A percentile compares a stretch with the other conserved stretches of the same genome.
Conservation (phyloP, 2,888 invertebrate genomes). For the Brachynemurus nebulosus region DNA sequence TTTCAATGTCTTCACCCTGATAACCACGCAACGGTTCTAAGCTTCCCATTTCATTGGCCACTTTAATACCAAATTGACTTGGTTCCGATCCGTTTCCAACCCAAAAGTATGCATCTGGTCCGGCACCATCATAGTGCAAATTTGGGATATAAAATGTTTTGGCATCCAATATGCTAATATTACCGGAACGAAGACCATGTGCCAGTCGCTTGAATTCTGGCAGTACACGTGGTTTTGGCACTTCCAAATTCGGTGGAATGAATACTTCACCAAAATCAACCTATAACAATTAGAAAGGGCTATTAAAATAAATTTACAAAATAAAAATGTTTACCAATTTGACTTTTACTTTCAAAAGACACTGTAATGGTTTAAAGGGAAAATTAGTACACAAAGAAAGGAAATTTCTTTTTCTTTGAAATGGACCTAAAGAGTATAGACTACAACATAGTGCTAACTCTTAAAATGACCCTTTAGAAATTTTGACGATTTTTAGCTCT, state of each 20-base stretch:
- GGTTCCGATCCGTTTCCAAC: constrained; percentile 82
- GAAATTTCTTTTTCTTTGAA: no score
- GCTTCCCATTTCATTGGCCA: constrained; percentile 81
- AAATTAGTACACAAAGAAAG: no score
- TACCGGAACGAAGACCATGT: constrained; percentile 79
- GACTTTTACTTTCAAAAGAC: no score
- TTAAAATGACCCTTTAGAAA: no score
- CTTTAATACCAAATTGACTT: constrained; percentile 66
- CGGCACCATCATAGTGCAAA: constrained; percentile 81
- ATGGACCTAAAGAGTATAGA: no score
- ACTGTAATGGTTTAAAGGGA: no score
- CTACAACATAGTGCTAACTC: no score
- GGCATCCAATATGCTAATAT: constrained; percentile 80
- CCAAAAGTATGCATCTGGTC: constrained; percentile 89
- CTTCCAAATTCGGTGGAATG: constrained; percentile 61
- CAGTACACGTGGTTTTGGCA: constrained; percentile 65
- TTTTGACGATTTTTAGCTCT: no score
- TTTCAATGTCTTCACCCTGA: constrained; percentile 84
- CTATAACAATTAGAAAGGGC: constrained; percentile 35
- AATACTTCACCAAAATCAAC: constrained; percentile 81
- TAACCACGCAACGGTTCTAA: constrained; percentile 68
- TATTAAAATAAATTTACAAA: background rate
- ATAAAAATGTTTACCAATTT: no score
- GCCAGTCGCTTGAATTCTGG: constrained; percentile 78
- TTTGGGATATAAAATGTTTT: constrained; percentile 88